phyloP scores from a whole-genome alignment of 2,113 vertebrate species.

The Micromys minutus region DNA sequence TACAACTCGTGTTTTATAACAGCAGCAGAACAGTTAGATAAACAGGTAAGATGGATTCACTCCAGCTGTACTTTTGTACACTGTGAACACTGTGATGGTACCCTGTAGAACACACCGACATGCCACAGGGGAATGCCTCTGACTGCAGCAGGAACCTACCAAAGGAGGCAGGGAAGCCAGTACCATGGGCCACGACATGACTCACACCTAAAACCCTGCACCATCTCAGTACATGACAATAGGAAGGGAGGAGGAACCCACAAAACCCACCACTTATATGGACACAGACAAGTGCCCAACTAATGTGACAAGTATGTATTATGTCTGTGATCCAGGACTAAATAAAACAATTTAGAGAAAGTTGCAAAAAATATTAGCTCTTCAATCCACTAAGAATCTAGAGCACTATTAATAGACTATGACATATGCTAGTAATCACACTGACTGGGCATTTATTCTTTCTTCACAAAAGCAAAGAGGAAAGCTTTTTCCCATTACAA shows the following conservation, averaged over 20 bases:
- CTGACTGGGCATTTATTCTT: background rate
- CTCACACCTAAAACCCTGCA: background rate
- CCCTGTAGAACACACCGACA: background rate
- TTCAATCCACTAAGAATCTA: constrained; percentile 9
- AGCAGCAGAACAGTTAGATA: background rate
- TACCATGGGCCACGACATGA: background rate
- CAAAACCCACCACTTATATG: background rate
- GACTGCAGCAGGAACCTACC: background rate
- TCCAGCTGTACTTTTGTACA: constrained; percentile 21
- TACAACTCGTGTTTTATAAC: background rate
- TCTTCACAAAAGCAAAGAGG: background rate
- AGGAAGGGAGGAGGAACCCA: background rate
- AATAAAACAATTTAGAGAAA: background rate
- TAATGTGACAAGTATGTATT: background rate
- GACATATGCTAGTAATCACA: background rate
- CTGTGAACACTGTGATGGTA: background rate
- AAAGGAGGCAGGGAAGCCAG: background rate
- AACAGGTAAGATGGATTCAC: background rate
- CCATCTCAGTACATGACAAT: background rate
- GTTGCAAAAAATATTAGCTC: background rate
- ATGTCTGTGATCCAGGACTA: background rate
- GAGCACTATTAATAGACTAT: constrained; percentile 21
- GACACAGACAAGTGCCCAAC: background rate
- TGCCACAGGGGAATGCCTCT: background rate
- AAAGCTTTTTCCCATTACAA: constrained; percentile 36